Evolutionary conservation across 2,888 invertebrate species (phyloP).

Genomic region (Brenthis daphne): DNA sequence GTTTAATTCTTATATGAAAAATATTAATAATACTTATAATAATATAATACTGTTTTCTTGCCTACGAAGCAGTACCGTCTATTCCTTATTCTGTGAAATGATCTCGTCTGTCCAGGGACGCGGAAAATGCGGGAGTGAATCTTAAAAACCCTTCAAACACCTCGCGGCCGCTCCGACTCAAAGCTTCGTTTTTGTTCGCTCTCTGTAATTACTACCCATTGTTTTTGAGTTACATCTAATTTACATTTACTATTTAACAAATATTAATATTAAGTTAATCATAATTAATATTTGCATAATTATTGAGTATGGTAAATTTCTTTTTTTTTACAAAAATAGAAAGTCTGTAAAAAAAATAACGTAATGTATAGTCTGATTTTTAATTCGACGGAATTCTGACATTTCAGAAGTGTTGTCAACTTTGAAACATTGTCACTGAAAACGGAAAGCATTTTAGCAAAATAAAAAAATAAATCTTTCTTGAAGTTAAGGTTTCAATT

Average conservation of each 20-base stretch:
- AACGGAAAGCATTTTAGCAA: too few relatives aligned
- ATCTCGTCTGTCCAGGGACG: conserved; percentile 16
- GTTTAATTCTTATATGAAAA: too few relatives aligned
- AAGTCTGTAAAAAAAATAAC: too few relatives aligned
- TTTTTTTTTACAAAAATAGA: background rate
- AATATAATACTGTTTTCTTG: background rate
- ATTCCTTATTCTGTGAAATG: conserved; percentile 3
- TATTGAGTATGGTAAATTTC: conserved; percentile 1
- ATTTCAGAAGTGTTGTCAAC: too few relatives aligned
- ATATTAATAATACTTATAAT: too few relatives aligned
- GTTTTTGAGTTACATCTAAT: conserved; percentile 15
- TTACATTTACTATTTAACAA: background rate
- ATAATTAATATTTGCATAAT: background rate
- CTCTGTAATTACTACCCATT: conserved; percentile 15
- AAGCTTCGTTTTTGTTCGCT: conserved; percentile 16
- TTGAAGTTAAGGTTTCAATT: too few relatives aligned
- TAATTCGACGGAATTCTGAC: too few relatives aligned
- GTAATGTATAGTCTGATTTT: too few relatives aligned
- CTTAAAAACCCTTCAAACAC: conserved; percentile 20
- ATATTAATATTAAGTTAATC: conserved; percentile 1
- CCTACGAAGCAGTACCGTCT: background rate
- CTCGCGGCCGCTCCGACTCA: conserved; percentile 1
- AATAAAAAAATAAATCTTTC: too few relatives aligned
- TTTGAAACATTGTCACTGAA: too few relatives aligned
- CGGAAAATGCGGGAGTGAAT: conserved; percentile 13